Evolutionary conservation across 30 jellyfish, hydroid and myxozoan genomes (phyloP).

Genomic region (Pelagia noctiluca): DNA sequence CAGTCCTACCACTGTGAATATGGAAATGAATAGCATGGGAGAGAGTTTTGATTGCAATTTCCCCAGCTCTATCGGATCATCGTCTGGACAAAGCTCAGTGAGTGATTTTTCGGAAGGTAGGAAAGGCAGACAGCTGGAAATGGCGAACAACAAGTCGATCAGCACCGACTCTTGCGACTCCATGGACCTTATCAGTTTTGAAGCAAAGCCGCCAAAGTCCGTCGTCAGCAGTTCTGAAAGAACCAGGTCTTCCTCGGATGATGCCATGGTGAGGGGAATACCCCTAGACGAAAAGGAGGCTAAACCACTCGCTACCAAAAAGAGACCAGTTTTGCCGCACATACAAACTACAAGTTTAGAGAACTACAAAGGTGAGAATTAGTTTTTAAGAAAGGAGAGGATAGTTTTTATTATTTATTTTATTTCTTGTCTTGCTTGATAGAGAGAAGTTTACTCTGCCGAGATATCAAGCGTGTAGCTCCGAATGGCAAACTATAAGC

Average conservation of each 20-base stretch:
- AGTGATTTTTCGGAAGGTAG: slow-evolving; percentile 3
- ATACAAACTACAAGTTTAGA: slow-evolving; percentile 57
- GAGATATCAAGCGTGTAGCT: no score
- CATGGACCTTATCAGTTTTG: slow-evolving; percentile 58
- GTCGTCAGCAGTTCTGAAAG: neutral
- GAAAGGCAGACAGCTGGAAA: slow-evolving; percentile 8
- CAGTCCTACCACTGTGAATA: slow-evolving; percentile 83
- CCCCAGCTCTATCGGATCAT: neutral
- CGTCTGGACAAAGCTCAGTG: slow-evolving; percentile 1
- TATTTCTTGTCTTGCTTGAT: no score
- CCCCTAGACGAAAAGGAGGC: neutral
- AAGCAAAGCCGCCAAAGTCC: neutral
- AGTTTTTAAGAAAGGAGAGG: no score
- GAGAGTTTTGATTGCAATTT: slow-evolving; percentile 27
- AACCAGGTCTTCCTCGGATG: slow-evolving; percentile 9
- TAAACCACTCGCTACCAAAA: slow-evolving; percentile 42
- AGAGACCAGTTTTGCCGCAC: slow-evolving; percentile 68
- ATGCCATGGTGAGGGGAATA: neutral
- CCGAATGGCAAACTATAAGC: no score
- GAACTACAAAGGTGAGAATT: no score
- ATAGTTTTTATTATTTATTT: no score
- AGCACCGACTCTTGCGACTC: slow-evolving; percentile 61
- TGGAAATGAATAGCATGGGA: slow-evolving; percentile 59
- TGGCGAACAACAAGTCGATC: slow-evolving; percentile 27
- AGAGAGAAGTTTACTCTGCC: no score